Conservation (phyloP, 2,888 invertebrate species). For the Ganaspis brasiliensis region DNA sequence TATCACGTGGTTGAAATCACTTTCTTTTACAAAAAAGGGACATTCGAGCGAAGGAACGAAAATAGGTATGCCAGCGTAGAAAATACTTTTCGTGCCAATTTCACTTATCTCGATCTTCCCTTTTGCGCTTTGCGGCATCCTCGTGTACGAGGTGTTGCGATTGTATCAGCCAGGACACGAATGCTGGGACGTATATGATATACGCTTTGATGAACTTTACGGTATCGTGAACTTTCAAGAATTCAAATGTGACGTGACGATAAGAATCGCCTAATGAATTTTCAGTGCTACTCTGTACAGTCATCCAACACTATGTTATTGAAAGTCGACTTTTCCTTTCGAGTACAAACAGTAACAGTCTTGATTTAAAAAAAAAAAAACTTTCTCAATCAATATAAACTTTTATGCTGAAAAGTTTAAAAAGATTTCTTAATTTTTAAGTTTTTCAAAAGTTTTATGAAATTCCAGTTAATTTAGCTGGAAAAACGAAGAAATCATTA, state of each 20-base stretch:
- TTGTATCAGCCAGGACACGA: constrained; percentile 40
- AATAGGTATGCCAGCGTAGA: constrained; percentile 34
- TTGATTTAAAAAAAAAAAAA: not conserved
- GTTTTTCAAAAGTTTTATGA: too few relatives aligned
- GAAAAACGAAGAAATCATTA: too few relatives aligned
- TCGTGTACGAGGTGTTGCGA: constrained; percentile 42
- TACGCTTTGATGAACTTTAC: constrained; percentile 44
- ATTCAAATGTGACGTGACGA: constrained; percentile 38
- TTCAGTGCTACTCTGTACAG: constrained; percentile 3
- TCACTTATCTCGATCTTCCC: constrained; percentile 38
- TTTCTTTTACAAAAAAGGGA: constrained; percentile 19
- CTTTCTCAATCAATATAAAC: not conserved
- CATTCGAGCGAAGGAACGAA: constrained; percentile 22
- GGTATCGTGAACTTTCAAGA: constrained; percentile 43
- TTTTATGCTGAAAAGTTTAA: too few relatives aligned
- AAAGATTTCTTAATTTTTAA: too few relatives aligned
- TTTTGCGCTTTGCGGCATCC: constrained; percentile 39
- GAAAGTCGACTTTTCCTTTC: constrained; percentile 6
- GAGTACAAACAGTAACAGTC: not conserved
- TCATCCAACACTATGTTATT: not conserved
- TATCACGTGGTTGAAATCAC: constrained; percentile 22
- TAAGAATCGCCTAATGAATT: constrained; percentile 40
- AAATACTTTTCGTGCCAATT: constrained; percentile 40
- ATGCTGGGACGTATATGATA: constrained; percentile 30
- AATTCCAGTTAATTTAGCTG: too few relatives aligned